phyloP scores from a whole-genome alignment of 1,140 invertebrate genomes.

The Ceratosolen fusciceps region DNA sequence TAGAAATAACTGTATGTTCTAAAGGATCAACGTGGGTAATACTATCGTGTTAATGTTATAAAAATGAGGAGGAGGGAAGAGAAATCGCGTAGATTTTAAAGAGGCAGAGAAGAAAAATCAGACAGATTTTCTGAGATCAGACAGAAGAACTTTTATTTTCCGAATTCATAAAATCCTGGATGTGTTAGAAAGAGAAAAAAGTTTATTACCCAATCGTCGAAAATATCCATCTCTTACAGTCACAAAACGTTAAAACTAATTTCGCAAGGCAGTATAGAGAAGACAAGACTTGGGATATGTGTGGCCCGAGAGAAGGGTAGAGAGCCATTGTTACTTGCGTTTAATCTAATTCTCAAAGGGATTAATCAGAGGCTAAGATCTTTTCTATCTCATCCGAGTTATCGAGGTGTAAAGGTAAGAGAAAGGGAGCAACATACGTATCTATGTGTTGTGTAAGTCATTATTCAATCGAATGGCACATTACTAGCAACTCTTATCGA shows the following conservation, averaged over 20 bases:
- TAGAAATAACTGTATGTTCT: no score
- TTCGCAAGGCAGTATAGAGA: no score
- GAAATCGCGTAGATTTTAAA: no score
- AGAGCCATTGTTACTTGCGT: slow-evolving; percentile 28
- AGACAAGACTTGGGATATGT: background rate
- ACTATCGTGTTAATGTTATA: no score
- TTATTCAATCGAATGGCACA: slow-evolving; percentile 42
- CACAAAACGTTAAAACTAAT: no score
- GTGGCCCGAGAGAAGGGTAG: background rate
- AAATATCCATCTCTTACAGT: no score
- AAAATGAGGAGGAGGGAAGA: no score
- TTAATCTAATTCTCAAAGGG: slow-evolving; percentile 48
- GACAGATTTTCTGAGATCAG: no score
- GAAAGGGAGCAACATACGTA: background rate
- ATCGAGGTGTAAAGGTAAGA: background rate
- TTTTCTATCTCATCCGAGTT: background rate
- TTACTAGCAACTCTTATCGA: slow-evolving; percentile 16
- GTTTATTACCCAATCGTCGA: no score
- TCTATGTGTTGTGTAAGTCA: slow-evolving; percentile 36
- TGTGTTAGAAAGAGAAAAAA: background rate
- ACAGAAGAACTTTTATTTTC: no score
- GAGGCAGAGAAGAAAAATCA: no score
- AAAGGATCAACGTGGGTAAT: no score
- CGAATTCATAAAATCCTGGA: background rate
- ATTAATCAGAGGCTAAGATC: slow-evolving; percentile 33